Conservation (phyloP, 2,888 invertebrate species). For the Oligia latruncula region DNA sequence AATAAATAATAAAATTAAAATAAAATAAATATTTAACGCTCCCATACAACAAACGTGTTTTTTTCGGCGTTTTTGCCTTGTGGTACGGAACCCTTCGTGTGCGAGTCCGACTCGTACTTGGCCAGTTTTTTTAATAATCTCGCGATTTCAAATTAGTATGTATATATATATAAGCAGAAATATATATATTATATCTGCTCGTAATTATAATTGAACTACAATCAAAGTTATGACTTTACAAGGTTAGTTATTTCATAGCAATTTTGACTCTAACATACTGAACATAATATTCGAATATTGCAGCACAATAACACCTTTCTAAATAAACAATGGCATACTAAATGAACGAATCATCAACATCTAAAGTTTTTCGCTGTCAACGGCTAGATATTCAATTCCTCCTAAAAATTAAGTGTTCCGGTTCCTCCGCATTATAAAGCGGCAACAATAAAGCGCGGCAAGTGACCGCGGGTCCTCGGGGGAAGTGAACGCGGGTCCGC, state of each 20-base stretch:
- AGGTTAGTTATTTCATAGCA: neutral
- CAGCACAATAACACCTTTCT: neutral
- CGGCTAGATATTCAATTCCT: neutral
- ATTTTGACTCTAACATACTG: neutral
- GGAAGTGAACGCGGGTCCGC: neutral
- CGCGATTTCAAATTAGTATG: neutral
- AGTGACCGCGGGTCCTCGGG: neutral
- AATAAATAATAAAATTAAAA: too few relatives aligned
- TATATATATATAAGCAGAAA: too few relatives aligned
- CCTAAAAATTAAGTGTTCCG: neutral
- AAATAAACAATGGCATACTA: neutral
- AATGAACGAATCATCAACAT: neutral
- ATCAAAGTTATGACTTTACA: neutral
- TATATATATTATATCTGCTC: neutral
- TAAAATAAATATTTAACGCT: too few relatives aligned
- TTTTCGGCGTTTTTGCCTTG: too few relatives aligned
- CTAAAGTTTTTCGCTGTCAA: too few relatives aligned
- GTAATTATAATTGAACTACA: neutral
- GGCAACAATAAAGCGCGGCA: constrained; percentile 8
- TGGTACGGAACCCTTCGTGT: too few relatives aligned
- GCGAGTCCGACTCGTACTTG: too few relatives aligned
- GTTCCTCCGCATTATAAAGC: too few relatives aligned
- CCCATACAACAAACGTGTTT: too few relatives aligned
- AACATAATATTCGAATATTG: neutral
- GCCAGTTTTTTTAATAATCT: neutral